Evolutionary conservation across 2,888 invertebrate genomes (phyloP), one percentile per base, ranked within the genome.

Genomic region (Stenotaenia linearis): DNA sequence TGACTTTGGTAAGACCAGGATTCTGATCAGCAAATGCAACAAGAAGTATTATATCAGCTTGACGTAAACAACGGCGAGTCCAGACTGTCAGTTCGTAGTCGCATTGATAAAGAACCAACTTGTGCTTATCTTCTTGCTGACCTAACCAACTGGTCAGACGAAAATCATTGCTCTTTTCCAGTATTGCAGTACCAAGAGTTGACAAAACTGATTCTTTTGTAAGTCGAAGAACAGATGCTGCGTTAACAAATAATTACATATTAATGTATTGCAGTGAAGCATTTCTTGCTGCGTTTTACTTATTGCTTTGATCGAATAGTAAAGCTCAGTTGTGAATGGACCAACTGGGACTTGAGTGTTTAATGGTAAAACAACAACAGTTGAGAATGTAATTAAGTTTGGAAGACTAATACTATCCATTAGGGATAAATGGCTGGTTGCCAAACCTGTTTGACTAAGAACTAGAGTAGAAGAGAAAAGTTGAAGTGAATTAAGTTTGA

Each of bases 31-130:
- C 97, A 12, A 96, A 87, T 0, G 95, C 97, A 0, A 99, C 96
- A 80, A 99, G 97, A 0, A 99, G 90, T 81, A 99, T 96, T 85
- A 98, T 97, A 87, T 99, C 99, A 0, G 99, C 98, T 85, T 98
- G 98, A 0, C 97, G 90, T 82, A 97, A 93, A 85, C 97, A 98
- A 0, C 97, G 90, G 85, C 97, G 96, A 0, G 98, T 98, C 99
- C 99, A 99, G 35, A 93, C 91, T 0, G 96, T 96, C 78, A 97
- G 90, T 23, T 92, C 92, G 30, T 92, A 90, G 85, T 99, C 99
- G 85, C 98, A 99, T 85, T 98, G 98, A 87, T 99, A 99, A 56
- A 99, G 87, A 0, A 97, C 95, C 84, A 99, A 94, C 85, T 92
- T 87, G 86, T 98, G 96, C 83, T 96, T 94, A 86, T 99, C 99